Evolutionary conservation across 2,888 invertebrate species (phyloP).

Genomic region (Psococerastis gibbosa): DNA sequence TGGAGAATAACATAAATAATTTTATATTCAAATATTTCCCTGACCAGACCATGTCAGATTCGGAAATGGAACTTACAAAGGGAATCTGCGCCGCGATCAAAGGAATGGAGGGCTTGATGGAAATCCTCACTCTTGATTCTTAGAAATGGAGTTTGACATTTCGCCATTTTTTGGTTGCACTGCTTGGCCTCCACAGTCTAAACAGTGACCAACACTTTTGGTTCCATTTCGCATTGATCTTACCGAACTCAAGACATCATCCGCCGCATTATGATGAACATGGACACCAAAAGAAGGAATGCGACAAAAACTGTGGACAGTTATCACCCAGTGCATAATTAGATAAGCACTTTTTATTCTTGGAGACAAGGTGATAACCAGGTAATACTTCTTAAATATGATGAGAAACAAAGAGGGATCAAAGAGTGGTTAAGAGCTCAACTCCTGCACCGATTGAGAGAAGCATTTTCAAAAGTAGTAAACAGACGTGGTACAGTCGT

Average conservation of each 20-base stretch:
- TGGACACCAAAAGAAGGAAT: background rate
- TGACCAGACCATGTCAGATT: background rate
- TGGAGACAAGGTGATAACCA: too few relatives aligned
- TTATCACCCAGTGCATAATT: background rate
- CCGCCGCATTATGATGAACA: background rate
- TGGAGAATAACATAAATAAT: background rate
- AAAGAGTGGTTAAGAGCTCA: too few relatives aligned
- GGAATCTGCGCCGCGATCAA: background rate
- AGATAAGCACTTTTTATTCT: too few relatives aligned
- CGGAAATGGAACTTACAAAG: background rate
- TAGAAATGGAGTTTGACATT: background rate
- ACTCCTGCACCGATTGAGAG: too few relatives aligned
- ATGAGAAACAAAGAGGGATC: too few relatives aligned
- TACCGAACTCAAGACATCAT: background rate
- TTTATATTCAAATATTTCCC: background rate
- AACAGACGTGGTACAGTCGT: too few relatives aligned
- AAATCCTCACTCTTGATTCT: background rate
- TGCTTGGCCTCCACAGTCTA: background rate
- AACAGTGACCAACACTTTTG: background rate
- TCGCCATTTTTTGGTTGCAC: background rate
- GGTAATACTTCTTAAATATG: too few relatives aligned
- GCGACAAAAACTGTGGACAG: conserved; percentile 2
- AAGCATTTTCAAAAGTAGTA: too few relatives aligned
- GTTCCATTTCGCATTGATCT: background rate
- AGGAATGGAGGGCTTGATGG: background rate